A percentile compares a stretch with the other conserved stretches of the same genome.
Conservation (phyloP, 1,140 invertebrate species). For the Daktulosphaira vitifoliae region DNA sequence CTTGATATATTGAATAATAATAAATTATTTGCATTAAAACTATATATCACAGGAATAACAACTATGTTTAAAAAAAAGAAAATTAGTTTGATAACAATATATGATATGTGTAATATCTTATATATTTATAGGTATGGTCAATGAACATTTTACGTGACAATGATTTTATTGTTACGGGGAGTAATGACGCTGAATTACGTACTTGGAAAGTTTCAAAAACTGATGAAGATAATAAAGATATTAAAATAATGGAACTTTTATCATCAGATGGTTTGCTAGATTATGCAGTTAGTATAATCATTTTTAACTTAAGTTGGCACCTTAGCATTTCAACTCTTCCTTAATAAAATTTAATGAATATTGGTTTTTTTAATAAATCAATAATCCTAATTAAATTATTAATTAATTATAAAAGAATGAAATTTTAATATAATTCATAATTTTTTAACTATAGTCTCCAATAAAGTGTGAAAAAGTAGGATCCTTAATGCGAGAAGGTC, state of each 20-base stretch:
- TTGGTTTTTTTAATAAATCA: no score
- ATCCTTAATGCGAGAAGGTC: slow-evolving; percentile 62
- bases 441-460: slow-evolving; percentile 48
- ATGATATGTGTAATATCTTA: slow-evolving; percentile 22
- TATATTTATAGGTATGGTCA: slow-evolving; percentile 65
- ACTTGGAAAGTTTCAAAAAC: slow-evolving; percentile 61
- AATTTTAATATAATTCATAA: neutral
- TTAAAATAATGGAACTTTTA: slow-evolving; percentile 37
- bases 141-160: slow-evolving; percentile 70
- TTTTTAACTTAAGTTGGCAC: slow-evolving; percentile 12
- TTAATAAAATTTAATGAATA: no score
- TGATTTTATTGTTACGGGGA: slow-evolving; percentile 75
- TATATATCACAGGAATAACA: no score
- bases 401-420: no score
- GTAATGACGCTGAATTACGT: slow-evolving; percentile 69
- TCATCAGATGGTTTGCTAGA: slow-evolving; percentile 51
- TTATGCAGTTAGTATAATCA: slow-evolving; percentile 45
- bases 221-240: slow-evolving; percentile 46
- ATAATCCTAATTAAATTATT: no score
- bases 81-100: neutral
- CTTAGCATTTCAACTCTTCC: no score
- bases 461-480: slow-evolving; percentile 65
- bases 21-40: no score
- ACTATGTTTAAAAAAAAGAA: neutral
- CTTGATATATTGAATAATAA: no score